Percentiles rank a stretch among this genome's conserved stretches.
phyloP scores from a whole-genome alignment of 2,888 invertebrate species.

The Aspidapion aeneum region DNA sequence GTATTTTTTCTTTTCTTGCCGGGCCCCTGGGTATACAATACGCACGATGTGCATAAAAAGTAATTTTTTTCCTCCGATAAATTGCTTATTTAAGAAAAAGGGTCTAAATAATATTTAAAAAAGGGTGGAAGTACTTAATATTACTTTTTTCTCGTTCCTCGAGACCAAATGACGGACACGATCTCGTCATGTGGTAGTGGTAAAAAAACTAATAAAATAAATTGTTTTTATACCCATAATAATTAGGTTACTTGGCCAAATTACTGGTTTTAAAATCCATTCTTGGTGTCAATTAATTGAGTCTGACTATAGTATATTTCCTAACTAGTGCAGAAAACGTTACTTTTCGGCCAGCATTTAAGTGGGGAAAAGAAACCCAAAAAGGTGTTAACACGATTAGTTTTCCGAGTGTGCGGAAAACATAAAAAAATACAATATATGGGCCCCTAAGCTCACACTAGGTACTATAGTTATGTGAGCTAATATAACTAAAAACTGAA shows the following conservation, averaged over 20 bases:
- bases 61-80: slow-evolving; percentile 12
- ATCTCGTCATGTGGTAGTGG: not conserved
- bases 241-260: not conserved
- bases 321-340: no score
- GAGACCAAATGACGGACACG: not conserved
- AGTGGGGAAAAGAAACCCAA: no score
- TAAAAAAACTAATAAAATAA: not conserved
- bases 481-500: no score
- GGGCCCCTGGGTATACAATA: slow-evolving; percentile 18
- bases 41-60: not conserved
- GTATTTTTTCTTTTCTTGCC: not conserved
- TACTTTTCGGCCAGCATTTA: no score
- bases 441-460: no score
- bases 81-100: slow-evolving; percentile 25
- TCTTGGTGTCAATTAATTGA: no score
- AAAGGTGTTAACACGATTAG: no score
- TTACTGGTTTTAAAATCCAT: no score
- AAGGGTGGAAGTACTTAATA: not conserved
- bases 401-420: no score
- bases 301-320: no score
- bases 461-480: no score
- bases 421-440: no score
- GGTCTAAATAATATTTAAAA: slow-evolving; percentile 6
- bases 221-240: not conserved
- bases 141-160: not conserved